Base-by-base conservation (phyloP, 2,888 invertebrate species). In the Hypomecis punctinalis region DNA sequence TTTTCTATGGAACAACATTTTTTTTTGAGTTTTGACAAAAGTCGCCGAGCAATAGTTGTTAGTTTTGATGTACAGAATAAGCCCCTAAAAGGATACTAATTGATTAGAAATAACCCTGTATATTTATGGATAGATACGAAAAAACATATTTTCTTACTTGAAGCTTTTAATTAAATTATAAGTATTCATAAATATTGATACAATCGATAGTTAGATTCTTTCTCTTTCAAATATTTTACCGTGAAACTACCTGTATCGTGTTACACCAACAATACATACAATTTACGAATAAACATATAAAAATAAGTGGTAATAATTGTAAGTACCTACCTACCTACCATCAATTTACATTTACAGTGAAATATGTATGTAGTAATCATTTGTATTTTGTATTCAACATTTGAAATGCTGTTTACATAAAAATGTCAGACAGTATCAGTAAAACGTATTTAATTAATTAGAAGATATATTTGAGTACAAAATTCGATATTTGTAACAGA, bases 161-260 rank as follows among this genome's bases (percentile, higher is more conserved):
- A 63, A 63, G 63, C 63, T 49, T 61, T 56, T 58, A 63, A 59
- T 63, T 49, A 42, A 51, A 61, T 54, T 46, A 54, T 39, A 52
- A 11, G 36, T 49, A 49, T 57, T 37, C 40, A 57, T 61, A 48
- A 57, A 51, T 51, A 63, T 47, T 47, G 8, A 57, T 63, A 51
- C 61, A 54, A 52, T 23, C 13, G 37, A 23, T 39, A 33, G 33
- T 37, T 47, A 61, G 61, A 55, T 45, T 48, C 54, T 48, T 51
- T 51, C 42, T 53, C 35, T 54, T 54, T 43, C 6, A 53, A 53
- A 42, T 40, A 40, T 23, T 23, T 54, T 42, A 53, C 33, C 7
- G n/a, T 43, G 43, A 43, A 43, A 43, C 52, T 52, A 42, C 33
- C 52, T 40, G 39, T 52, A 42, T 40, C 43, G 10, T 39, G 42